A percentile compares a stretch with the other conserved stretches of the same genome.
Evolutionary conservation across 2,113 vertebrate species (phyloP).

Genomic region (Cryptotis parvus): DNA sequence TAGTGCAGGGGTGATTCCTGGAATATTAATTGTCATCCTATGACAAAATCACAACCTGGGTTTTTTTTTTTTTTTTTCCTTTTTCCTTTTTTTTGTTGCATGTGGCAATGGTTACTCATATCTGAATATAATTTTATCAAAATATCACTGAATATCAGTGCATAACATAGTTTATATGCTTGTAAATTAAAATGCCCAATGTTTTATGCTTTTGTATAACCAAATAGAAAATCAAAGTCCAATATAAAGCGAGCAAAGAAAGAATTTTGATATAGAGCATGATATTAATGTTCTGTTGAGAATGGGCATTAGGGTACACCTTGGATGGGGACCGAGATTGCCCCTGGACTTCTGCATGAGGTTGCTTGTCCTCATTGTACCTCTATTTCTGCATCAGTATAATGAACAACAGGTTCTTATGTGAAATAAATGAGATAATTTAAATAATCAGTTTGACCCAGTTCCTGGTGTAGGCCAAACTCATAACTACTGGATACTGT

Average conservation of each 20-base stretch:
- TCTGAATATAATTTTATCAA: constrained; percentile 23
- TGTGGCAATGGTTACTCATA: constrained; percentile 4
- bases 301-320: not conserved
- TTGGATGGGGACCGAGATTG: not conserved
- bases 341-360: not conserved
- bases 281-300: not conserved
- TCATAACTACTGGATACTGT: not conserved
- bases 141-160: not conserved
- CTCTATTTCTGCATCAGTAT: not conserved
- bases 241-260: not conserved
- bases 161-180: constrained; percentile 3
- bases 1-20: constrained; percentile 55
- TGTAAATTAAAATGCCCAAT: not conserved
- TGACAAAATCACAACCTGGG: constrained; percentile 45
- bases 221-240: constrained; percentile 6
- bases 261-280: not conserved
- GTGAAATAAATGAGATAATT: not conserved
- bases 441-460: not conserved
- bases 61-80: not conserved
- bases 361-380: not conserved
- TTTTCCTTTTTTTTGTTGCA: not conserved
- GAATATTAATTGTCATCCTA: constrained; percentile 71
- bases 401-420: not conserved
- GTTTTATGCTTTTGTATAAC: constrained; percentile 41
- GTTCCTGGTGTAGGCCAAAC: not conserved